Evolutionary conservation across 2,113 vertebrate species (phyloP).

Genomic region (Podarcis raffonei): DNA sequence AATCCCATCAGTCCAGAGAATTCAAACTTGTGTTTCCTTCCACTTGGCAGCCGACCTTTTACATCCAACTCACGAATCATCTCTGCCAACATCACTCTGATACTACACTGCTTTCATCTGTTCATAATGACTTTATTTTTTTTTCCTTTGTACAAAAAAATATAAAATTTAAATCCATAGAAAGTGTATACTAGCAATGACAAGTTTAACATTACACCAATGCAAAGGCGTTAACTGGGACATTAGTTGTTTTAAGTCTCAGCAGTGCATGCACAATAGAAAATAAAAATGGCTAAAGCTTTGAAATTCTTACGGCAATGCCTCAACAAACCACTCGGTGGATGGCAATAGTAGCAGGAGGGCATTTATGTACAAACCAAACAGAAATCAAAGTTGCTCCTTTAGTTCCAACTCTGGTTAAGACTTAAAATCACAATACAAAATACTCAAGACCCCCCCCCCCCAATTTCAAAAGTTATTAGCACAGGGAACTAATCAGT

Average conservation of each 20-base stretch:
- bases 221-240: conserved; percentile 71
- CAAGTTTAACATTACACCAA: conserved; percentile 74
- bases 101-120: conserved; percentile 47
- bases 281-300: conserved; percentile 72
- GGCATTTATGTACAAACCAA: conserved; percentile 71
- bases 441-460: conserved; percentile 66
- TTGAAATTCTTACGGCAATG: conserved; percentile 69
- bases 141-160: conserved; percentile 83
- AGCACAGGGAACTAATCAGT: conserved; percentile 75
- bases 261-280: conserved; percentile 80
- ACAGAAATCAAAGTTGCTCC: conserved; percentile 63
- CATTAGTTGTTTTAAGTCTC: conserved; percentile 73
- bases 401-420: conserved; percentile 66
- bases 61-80: background rate
- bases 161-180: conserved; percentile 81
- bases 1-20: background rate
- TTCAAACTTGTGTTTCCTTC: background rate
- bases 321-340: conserved; percentile 66
- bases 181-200: conserved; percentile 76
- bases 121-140: conserved; percentile 78
- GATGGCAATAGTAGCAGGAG: conserved; percentile 62
- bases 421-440: conserved; percentile 69
- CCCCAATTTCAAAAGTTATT: conserved; percentile 70
- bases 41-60: background rate
- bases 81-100: background rate